Evolutionary conservation across 2,113 vertebrate species (phyloP), one percentile per base, ranked within the genome.

Genomic region (Collichthys lucidus): DNA sequence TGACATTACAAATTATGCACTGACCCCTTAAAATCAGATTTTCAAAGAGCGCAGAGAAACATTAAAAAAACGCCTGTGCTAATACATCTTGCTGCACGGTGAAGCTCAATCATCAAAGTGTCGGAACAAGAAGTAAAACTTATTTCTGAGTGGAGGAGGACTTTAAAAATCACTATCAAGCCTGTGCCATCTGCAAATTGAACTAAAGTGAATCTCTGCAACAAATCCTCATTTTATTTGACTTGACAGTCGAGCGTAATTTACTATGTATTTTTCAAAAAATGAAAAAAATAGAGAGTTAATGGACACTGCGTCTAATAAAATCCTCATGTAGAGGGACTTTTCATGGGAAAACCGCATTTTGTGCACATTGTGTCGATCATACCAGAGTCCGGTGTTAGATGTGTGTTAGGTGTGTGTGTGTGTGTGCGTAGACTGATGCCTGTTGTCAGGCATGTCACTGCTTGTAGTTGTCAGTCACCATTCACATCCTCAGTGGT

Each of bases 361-460:
- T 35, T 35, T 35, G 35, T 35, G 66, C 49, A 53, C 2, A 42
- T 44, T 26, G 16, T 1, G 17, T 16, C 46, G 24, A 49, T 5
- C n/a, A 3, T 12, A 31, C 17, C 26, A 62, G 40, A 17, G 10
- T 4, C 57, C 17, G 22, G 66, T 70, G 14, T 14, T 26, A 26
- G 24, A 0, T 12, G 44, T 46, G 0, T 46, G 56, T 56, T n/a
- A n/a, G n/a, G 22, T 15, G 44, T 46, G 44, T 46, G 44, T 46
- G 56, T 57, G 19, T 57, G 55, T 57, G 61, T 65, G 61, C 35
- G 35, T 44, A 46, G 40, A 82, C 59, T 53, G 77, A 84, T 20
- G 19, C 74, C 70, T 40, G 16, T 53, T 60, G 71, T 77, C 26
- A 74, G 66, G 62, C 79, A 52, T 63, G 79, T 83, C 72, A 44